These are phyloP conservation scores for Rhynchophorus ferrugineus DNA, from an alignment of 1,140 invertebrate species.

Conservation along the genomic window DNA sequence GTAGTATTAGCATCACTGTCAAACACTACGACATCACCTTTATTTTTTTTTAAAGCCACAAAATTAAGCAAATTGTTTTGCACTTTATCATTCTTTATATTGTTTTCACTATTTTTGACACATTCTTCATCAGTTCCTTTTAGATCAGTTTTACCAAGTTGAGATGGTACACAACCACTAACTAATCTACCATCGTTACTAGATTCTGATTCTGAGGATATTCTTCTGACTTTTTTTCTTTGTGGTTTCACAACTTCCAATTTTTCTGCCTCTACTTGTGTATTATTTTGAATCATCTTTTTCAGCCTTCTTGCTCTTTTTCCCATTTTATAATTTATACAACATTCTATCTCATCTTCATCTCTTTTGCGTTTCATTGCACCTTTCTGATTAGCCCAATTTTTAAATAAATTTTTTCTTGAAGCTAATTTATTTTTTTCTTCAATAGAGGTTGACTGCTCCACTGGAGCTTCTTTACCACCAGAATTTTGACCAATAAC, in stretches of 20 bases:
- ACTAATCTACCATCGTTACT: slow-evolving; percentile 9
- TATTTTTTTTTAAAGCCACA: slow-evolving; percentile 12
- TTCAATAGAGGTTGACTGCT: slow-evolving; percentile 29
- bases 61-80: slow-evolving; percentile 15
- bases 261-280: slow-evolving; percentile 5
- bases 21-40: slow-evolving; percentile 9
- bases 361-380: slow-evolving; percentile 48
- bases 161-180: background rate
- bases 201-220: slow-evolving; percentile 12
- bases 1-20: background rate
- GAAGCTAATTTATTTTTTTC: slow-evolving; percentile 42
- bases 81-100: slow-evolving; percentile 4
- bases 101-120: slow-evolving; percentile 2
- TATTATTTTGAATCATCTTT: slow-evolving; percentile 24
- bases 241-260: background rate
- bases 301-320: slow-evolving; percentile 49
- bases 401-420: slow-evolving; percentile 45
- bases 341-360: slow-evolving; percentile 45
- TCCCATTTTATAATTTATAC: slow-evolving; percentile 47
- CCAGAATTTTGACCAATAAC: slow-evolving; percentile 53
- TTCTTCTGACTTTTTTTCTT: slow-evolving; percentile 10
- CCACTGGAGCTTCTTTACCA: slow-evolving; percentile 43
- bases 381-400: slow-evolving; percentile 51
- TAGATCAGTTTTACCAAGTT: too few relatives aligned
- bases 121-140: slow-evolving; percentile 8